Conservation (phyloP, 2,797 vertebrate species). For the Ptychadena robeensis region DNA sequence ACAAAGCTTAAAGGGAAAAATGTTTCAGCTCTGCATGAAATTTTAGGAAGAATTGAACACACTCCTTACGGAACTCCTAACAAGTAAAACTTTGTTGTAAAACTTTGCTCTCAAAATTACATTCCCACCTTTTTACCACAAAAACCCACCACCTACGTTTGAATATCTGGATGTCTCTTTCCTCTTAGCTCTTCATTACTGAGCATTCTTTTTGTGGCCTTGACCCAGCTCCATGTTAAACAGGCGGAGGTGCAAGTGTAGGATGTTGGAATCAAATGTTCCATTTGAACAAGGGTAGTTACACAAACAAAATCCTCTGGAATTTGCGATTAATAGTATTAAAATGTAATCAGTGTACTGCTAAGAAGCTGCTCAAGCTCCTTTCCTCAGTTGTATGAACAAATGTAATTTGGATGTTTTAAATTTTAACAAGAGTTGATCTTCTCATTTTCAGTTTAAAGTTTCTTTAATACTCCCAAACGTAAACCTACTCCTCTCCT, state of each 20-base stretch:
- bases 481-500: background rate
- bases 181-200: slow-evolving; percentile 43
- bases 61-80: too few species aligned
- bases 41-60: too few species aligned
- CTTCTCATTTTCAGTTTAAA: background rate
- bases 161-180: background rate
- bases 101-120: too few species aligned
- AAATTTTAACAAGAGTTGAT: background rate
- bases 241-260: slow-evolving; percentile 64
- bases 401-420: background rate
- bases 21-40: too few species aligned
- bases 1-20: too few species aligned
- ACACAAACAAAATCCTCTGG: slow-evolving; percentile 56
- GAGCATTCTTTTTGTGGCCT: slow-evolving; percentile 70
- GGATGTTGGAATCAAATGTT: slow-evolving; percentile 67
- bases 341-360: background rate
- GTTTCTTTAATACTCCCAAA: background rate
- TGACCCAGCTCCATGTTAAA: slow-evolving; percentile 70
- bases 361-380: background rate
- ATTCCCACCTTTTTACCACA: too few species aligned
- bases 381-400: background rate
- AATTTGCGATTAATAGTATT: slow-evolving; percentile 36
- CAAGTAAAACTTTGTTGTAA: too few species aligned
- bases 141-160: background rate
- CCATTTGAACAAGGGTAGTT: slow-evolving; percentile 64